phyloP scores from a whole-genome alignment of 2,888 invertebrate genomes.

The Hoplodrina ambigua region DNA sequence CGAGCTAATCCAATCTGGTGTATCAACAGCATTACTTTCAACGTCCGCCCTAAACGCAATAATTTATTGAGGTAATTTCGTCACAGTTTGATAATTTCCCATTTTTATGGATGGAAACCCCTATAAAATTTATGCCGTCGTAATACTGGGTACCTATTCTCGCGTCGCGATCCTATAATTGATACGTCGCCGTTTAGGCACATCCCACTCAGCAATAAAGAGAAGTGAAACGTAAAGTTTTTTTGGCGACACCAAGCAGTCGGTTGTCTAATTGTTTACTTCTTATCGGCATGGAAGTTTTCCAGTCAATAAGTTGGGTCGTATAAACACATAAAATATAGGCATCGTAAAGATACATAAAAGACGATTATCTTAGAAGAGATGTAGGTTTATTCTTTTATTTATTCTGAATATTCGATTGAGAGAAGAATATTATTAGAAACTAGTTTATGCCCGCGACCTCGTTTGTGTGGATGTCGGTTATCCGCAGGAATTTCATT shows the following conservation, averaged over 20 bases:
- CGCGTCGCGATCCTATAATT: conserved; percentile 72
- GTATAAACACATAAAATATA: conserved; percentile 53
- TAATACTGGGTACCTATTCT: conserved; percentile 70
- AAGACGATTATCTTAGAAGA: conserved; percentile 28
- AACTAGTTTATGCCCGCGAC: background rate
- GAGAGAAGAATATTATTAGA: conserved; percentile 14
- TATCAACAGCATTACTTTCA: conserved; percentile 63
- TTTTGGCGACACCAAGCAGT: conserved; percentile 36
- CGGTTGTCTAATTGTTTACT: conserved; percentile 57
- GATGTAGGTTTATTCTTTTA: conserved; percentile 28
- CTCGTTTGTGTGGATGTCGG: too few species aligned
- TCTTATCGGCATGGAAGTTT: conserved; percentile 53
- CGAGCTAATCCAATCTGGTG: conserved; percentile 60
- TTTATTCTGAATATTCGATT: conserved; percentile 17
- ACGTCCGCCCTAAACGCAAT: conserved; percentile 67
- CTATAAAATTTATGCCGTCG: conserved; percentile 77
- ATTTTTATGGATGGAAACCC: conserved; percentile 76
- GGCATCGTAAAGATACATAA: conserved; percentile 56
- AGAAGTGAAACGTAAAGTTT: conserved; percentile 58
- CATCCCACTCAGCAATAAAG: conserved; percentile 56
- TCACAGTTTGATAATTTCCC: conserved; percentile 78
- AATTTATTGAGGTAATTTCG: conserved; percentile 78
- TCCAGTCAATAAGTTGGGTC: conserved; percentile 54
- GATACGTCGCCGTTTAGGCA: conserved; percentile 69
- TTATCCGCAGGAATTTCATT: too few species aligned